These are phyloP conservation scores for Lasioglossum lativentre DNA, from an alignment of 2,888 invertebrate genomes.

Conservation along the genomic window DNA sequence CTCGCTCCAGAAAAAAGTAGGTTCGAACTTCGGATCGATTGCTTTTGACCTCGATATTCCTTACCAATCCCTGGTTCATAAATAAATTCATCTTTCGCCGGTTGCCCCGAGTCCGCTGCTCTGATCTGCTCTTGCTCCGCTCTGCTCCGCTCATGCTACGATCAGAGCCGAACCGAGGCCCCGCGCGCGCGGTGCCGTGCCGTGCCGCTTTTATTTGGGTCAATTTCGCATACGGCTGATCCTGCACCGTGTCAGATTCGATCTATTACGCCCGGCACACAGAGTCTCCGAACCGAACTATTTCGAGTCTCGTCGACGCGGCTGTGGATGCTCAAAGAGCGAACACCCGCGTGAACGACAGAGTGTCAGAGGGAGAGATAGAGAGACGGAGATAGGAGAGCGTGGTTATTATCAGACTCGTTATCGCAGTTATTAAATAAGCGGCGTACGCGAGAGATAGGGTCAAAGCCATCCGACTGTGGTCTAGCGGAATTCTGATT, in stretches of 20 bases:
- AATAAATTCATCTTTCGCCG: constrained; percentile 27
- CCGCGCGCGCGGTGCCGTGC: not conserved
- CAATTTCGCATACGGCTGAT: constrained; percentile 14
- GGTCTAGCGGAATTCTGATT: constrained; percentile 8
- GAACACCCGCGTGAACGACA: not conserved
- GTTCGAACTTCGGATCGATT: constrained; percentile 13
- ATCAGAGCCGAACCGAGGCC: not conserved
- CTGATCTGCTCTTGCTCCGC: not conserved
- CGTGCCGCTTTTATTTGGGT: not conserved
- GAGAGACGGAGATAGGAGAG: not conserved
- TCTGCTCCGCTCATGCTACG: not conserved
- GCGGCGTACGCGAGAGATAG: constrained; percentile 13
- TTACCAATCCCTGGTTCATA: constrained; percentile 1
- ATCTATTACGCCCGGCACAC: constrained; percentile 4
- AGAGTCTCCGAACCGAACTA: constrained; percentile 12
- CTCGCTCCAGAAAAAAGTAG: not conserved
- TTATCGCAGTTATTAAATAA: constrained; percentile 37
- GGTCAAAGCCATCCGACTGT: constrained; percentile 7
- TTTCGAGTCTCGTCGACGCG: constrained; percentile 12
- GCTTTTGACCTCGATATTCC: not conserved
- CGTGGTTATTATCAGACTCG: constrained; percentile 18
- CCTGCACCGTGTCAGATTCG: constrained; percentile 14
- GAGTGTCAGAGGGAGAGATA: not conserved
- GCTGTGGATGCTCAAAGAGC: constrained; percentile 1
- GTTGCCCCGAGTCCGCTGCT: not conserved